Evolutionary conservation across 2,888 invertebrate genomes (phyloP).

Genomic region (Tenthredo scrophulariae): DNA sequence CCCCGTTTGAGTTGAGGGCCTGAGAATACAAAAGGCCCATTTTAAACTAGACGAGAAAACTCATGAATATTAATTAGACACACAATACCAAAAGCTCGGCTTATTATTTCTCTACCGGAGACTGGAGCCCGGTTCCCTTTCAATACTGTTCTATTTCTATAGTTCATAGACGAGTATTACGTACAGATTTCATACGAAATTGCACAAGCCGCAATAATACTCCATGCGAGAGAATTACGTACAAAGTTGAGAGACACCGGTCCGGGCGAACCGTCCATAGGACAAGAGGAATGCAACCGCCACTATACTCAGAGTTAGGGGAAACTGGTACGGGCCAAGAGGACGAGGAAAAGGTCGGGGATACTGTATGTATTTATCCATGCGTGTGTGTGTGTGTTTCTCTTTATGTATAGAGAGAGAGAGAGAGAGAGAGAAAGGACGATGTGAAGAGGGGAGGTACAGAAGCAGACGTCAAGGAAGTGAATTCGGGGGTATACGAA

Average conservation of each 20-base stretch:
- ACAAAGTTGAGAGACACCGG: constrained; percentile 30
- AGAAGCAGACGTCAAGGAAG: constrained; percentile 38
- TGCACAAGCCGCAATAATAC: not conserved
- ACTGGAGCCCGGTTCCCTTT: not conserved
- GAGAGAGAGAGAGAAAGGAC: constrained; percentile 22
- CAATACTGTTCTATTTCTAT: not conserved
- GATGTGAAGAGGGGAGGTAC: constrained; percentile 10
- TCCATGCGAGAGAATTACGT: not conserved
- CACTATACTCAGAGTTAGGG: constrained; percentile 27
- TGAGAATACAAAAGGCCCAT: constrained; percentile 37
- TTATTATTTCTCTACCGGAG: constrained; percentile 1
- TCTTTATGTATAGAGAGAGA: not conserved
- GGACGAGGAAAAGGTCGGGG: constrained; percentile 17
- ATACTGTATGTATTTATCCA: not conserved
- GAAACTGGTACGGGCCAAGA: constrained; percentile 18
- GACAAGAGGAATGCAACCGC: constrained; percentile 32
- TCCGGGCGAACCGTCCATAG: constrained; percentile 6
- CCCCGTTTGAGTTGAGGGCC: constrained; percentile 20
- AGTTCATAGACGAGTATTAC: not conserved
- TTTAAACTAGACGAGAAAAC: constrained; percentile 39
- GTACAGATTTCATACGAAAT: not conserved
- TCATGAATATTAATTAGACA: constrained; percentile 49
- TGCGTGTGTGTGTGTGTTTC: not conserved
- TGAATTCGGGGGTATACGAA: constrained; percentile 17
- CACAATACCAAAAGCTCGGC: not conserved